Evolutionary conservation across 2,113 vertebrate genomes (phyloP), one percentile per base, ranked within the genome.

Genomic region (Capreolus pygargus): DNA sequence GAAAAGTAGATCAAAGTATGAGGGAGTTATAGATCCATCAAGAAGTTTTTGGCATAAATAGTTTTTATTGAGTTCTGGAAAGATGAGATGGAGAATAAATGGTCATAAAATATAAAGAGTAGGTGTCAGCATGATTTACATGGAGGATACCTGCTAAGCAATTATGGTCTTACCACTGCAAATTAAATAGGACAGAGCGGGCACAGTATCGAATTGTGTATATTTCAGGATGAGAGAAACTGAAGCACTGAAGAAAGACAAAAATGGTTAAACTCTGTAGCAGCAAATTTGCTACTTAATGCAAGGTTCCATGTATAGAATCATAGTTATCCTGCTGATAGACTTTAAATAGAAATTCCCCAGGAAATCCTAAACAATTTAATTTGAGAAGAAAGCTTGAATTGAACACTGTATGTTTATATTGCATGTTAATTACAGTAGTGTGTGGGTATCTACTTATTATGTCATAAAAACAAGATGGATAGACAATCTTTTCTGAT

Each of bases 1-100:
- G 96, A 84, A 98, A 98, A 98, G 94, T 96, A 97, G 97, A 96
- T 97, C 98, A 97, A 95, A 96, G 76, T 97, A 94, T 81, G 43
- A 94, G 79, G 43, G 43, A 61, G 54, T 84, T 76, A 64, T 14
- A 95, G 91, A 89, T 98, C 47, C 15, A 14, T 97, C 64, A 25
- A 36, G 79, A 97, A 95, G 82, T 93, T 95, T 95, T 43, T 1
- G 84, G n/a, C 89, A 92, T 96, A 89, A 92, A 94, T 98, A 93
- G 93, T 88, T 96, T 98, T 92, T 95, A 97, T 79, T 39, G 89
- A 92, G 64, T 97, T 98, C 67, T 78, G 47, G 55, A 33, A 93
- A 97, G 94, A 95, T 50, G 15, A 76, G n/a, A 78, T 5, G 4
- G n/a, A 84, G 92, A 94, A 95, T 93, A 86, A 87, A 96, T 94